Evolutionary conservation across 2,113 vertebrate genomes (phyloP).

Genomic region (Cryptomyrus ogoouensis): DNA sequence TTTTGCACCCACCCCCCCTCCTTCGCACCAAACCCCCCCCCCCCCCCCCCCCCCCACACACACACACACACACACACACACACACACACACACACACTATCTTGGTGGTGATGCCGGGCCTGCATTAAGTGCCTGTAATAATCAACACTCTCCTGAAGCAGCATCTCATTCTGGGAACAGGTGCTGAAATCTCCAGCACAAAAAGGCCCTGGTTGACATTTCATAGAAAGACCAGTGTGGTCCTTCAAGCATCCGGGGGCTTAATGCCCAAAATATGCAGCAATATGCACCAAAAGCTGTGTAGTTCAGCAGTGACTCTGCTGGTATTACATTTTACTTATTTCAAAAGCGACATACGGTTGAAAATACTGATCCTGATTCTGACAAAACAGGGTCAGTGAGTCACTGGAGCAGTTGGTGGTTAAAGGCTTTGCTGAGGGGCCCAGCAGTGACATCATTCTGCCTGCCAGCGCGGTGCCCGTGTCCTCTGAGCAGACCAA

Average conservation of each 20-base stretch:
- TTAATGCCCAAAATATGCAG: neutral
- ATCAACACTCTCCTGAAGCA: neutral
- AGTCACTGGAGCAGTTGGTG: neutral
- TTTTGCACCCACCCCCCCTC: too few relatives aligned
- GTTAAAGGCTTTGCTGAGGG: neutral
- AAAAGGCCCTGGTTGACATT: constrained; percentile 47
- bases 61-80: too few relatives aligned
- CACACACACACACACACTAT: too few relatives aligned
- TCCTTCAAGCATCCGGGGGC: too few relatives aligned
- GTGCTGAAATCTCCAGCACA: constrained; percentile 21
- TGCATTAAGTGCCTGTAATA: constrained; percentile 7
- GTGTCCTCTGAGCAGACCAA: neutral
- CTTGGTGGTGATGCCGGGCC: too few relatives aligned
- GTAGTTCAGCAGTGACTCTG: neutral
- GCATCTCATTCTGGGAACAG: neutral
- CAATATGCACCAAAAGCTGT: neutral
- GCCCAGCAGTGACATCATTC: neutral
- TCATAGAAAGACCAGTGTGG: constrained; percentile 34
- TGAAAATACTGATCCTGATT: neutral
- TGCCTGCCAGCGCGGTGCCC: neutral
- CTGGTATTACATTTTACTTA: neutral
- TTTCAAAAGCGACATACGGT: neutral
- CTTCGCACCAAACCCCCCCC: too few relatives aligned
- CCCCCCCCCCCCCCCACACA: neutral
- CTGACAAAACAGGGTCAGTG: neutral